Conservation (phyloP, 2,113 vertebrate species). For the Sylvia atricapilla region DNA sequence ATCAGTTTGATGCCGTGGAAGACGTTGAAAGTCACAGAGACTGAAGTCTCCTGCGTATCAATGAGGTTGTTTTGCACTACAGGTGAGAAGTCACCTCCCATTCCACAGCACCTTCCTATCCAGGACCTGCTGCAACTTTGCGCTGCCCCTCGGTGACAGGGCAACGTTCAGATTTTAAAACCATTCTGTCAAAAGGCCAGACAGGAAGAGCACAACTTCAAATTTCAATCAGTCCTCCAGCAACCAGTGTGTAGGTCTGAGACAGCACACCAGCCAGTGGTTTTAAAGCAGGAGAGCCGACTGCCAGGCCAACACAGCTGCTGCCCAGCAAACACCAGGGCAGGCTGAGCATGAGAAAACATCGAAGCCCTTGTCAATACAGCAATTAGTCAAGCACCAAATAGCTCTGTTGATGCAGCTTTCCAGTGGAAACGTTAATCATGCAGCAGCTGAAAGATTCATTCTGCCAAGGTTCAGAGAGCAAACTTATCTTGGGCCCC, state of each 20-base stretch:
- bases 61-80: slow-evolving; percentile 26
- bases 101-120: background rate
- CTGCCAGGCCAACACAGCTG: background rate
- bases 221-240: background rate
- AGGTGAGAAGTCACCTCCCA: background rate
- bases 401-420: background rate
- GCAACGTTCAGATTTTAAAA: background rate
- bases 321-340: background rate
- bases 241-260: background rate
- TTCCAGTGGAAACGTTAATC: background rate
- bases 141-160: background rate
- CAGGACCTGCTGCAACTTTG: background rate
- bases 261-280: background rate
- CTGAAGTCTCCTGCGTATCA: slow-evolving; percentile 60
- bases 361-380: background rate
- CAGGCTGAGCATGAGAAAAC: background rate
- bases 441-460: background rate
- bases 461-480: background rate
- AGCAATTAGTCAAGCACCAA: background rate
- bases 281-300: background rate
- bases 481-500: background rate
- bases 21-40: slow-evolving; percentile 65
- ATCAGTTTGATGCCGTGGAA: slow-evolving; percentile 72
- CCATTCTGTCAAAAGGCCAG: background rate
- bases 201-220: background rate